phyloP scores from a whole-genome alignment of 2,888 invertebrate species.

The Phanerotoma sp. region DNA sequence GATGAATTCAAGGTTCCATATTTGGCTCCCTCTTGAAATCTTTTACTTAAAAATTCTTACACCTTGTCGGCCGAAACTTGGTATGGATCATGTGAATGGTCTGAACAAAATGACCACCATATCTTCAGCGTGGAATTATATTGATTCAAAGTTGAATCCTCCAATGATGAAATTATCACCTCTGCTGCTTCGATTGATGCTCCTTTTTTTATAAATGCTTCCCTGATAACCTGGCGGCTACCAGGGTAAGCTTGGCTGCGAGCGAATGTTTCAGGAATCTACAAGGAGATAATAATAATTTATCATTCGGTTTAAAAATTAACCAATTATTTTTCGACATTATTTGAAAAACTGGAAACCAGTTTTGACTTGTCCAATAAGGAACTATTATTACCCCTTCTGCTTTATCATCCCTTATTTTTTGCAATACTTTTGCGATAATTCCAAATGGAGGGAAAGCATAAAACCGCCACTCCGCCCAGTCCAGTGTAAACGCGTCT shows the following conservation, averaged over 20 bases:
- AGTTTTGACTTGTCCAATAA: slow-evolving; percentile 34
- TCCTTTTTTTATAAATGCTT: background rate
- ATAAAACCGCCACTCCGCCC: slow-evolving; percentile 15
- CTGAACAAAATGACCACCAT: slow-evolving; percentile 33
- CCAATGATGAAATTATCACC: slow-evolving; percentile 31
- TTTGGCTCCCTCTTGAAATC: slow-evolving; percentile 19
- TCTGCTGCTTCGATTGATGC: slow-evolving; percentile 13
- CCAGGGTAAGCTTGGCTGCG: background rate
- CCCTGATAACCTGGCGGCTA: background rate
- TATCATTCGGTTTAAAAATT: slow-evolving; percentile 13
- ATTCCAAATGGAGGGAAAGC: slow-evolving; percentile 22
- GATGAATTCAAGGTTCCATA: slow-evolving; percentile 29
- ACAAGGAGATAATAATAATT: slow-evolving; percentile 31
- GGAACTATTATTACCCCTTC: slow-evolving; percentile 39
- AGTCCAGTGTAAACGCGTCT: slow-evolving; percentile 18
- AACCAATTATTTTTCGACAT: background rate
- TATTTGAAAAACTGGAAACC: slow-evolving; percentile 34
- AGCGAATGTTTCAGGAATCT: slow-evolving; percentile 34
- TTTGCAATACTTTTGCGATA: slow-evolving; percentile 16
- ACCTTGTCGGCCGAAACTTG: background rate
- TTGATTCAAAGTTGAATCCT: slow-evolving; percentile 31
- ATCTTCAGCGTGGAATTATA: slow-evolving; percentile 29
- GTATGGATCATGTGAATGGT: background rate
- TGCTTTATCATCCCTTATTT: slow-evolving; percentile 33
- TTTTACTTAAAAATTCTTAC: slow-evolving; percentile 23